phyloP scores from a whole-genome alignment of 2,888 invertebrate species.

The Ctena decussata region DNA sequence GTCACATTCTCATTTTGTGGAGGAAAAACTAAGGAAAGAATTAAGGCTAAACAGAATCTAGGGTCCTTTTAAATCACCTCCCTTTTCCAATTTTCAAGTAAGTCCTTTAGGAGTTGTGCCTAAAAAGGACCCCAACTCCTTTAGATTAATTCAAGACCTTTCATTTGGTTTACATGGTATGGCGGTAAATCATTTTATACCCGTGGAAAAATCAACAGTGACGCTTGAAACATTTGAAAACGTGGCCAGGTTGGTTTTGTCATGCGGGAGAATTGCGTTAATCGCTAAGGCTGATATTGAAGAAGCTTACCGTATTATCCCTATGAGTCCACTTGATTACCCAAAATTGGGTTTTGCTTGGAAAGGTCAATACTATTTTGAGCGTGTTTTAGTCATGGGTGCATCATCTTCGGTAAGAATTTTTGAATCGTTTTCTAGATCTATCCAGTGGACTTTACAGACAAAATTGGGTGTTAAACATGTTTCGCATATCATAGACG shows the following conservation, averaged over 20 bases:
- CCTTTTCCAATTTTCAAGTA: conserved; percentile 31
- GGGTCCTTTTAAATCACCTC: conserved; percentile 26
- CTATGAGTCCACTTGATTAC: conserved; percentile 47
- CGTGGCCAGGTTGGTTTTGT: conserved; percentile 18
- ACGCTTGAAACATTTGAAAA: conserved; percentile 48
- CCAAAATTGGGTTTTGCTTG: conserved; percentile 50
- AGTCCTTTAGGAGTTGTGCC: conserved; percentile 49
- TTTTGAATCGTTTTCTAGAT: conserved; percentile 42
- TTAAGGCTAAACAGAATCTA: conserved; percentile 3
- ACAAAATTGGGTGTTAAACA: not conserved
- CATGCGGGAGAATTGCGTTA: conserved; percentile 18
- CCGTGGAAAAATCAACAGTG: conserved; percentile 34
- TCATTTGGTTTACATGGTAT: conserved; percentile 24
- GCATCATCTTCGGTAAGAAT: conserved; percentile 46
- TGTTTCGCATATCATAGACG: conserved; percentile 44
- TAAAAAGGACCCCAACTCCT: conserved; percentile 23
- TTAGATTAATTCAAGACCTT: conserved; percentile 53
- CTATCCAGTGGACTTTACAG: conserved; percentile 49
- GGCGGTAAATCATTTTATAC: conserved; percentile 46
- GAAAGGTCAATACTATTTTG: conserved; percentile 44
- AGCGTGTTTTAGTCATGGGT: conserved; percentile 56
- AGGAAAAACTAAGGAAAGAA: conserved; percentile 32
- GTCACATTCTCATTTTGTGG: conserved; percentile 9
- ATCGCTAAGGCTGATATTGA: conserved; percentile 60
- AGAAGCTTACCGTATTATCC: conserved; percentile 57